Evolutionary conservation across 2,797 vertebrate genomes (phyloP).

Genomic region (Trachops cirrhosus): DNA sequence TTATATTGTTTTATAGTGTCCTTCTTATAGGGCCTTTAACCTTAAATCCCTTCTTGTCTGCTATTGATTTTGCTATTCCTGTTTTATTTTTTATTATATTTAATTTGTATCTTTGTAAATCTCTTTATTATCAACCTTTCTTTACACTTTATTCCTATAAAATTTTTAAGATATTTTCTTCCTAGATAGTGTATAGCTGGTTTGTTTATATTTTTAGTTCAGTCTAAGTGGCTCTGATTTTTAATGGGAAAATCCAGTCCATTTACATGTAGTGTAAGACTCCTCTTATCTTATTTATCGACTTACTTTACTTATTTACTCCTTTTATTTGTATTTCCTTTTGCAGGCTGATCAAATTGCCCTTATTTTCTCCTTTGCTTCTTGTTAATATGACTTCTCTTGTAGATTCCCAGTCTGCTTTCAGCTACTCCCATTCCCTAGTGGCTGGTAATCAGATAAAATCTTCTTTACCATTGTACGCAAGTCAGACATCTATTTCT

Average conservation of each 20-base stretch:
- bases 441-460: neutral
- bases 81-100: neutral
- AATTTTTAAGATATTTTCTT: neutral
- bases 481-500: conserved; percentile 35
- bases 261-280: conserved; percentile 10
- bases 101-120: conserved; percentile 21
- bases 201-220: conserved; percentile 9
- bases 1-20: neutral
- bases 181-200: conserved; percentile 6
- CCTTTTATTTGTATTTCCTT: neutral
- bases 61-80: conserved; percentile 7
- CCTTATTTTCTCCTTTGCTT: neutral
- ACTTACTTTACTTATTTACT: neutral
- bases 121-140: conserved; percentile 21
- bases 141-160: conserved; percentile 9
- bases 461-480: conserved; percentile 11
- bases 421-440: neutral
- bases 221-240: neutral
- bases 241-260: conserved; percentile 7
- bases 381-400: neutral
- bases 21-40: neutral
- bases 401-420: neutral
- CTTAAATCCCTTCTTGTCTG: neutral
- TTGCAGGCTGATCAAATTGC: neutral
- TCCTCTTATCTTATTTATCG: neutral